Conservation (phyloP, 2,797 vertebrate species). For the Nasua narica region DNA sequence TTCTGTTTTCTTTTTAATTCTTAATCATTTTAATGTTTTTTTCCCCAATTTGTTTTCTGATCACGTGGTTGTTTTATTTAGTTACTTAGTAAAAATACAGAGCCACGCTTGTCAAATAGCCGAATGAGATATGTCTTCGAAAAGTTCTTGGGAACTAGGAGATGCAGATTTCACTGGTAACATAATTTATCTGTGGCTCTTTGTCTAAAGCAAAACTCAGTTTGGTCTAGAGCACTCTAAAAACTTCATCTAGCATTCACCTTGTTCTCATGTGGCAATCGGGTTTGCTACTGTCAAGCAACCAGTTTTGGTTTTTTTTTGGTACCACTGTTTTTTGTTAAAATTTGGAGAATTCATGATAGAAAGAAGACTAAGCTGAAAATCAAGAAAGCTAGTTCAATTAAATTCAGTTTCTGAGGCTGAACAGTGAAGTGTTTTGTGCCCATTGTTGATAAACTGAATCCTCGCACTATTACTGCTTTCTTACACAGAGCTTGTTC, state of each 20-base stretch:
- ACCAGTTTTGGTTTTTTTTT: not conserved
- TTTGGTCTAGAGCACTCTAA: not conserved
- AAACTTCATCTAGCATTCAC: not conserved
- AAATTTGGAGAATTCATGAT: not conserved
- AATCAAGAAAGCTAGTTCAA: not conserved
- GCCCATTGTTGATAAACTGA: not conserved
- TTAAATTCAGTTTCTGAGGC: not conserved
- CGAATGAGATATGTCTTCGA: constrained; percentile 35
- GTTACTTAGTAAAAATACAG: constrained; percentile 2
- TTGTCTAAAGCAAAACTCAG: constrained; percentile 21
- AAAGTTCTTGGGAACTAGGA: not conserved
- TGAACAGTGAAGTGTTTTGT: not conserved
- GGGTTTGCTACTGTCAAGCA: not conserved
- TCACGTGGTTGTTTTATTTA: constrained; percentile 50
- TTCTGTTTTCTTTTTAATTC: constrained; percentile 71
- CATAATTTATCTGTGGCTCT: not conserved
- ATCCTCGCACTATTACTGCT: not conserved
- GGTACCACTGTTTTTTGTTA: not conserved
- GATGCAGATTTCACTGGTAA: not conserved
- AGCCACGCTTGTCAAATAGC: not conserved
- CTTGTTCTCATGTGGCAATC: not conserved
- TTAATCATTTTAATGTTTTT: constrained; percentile 65
- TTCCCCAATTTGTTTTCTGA: constrained; percentile 65
- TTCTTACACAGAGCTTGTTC: not conserved
- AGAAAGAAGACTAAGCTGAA: constrained; percentile 40